phyloP scores from a whole-genome alignment of 2,797 vertebrate species.

The Gastrophryne carolinensis region DNA sequence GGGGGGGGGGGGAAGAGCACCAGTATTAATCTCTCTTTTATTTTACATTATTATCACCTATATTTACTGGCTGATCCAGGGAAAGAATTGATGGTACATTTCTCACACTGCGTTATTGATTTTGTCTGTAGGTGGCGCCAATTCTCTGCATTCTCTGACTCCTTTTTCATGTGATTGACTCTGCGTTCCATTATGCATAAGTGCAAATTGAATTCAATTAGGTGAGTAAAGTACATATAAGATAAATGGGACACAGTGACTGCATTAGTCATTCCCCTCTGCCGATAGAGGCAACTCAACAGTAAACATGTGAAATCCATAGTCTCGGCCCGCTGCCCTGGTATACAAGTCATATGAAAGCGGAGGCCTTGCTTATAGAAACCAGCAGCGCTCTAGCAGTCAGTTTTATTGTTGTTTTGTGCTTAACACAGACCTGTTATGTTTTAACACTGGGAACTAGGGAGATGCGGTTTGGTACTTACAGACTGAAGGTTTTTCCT shows the following conservation, averaged over 20 bases:
- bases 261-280: neutral
- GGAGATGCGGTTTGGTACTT: too few species aligned
- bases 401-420: too few species aligned
- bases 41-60: too few species aligned
- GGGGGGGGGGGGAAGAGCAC: too few species aligned
- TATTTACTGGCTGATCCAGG: too few species aligned
- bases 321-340: neutral
- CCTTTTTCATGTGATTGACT: conserved; percentile 33
- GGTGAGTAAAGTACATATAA: conserved; percentile 44
- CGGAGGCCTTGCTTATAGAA: neutral
- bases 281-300: neutral
- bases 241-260: conserved; percentile 4
- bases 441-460: too few species aligned
- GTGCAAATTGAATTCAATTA: conserved; percentile 48
- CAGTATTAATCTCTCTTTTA: too few species aligned
- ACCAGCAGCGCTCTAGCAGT: too few species aligned
- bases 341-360: neutral
- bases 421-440: too few species aligned
- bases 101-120: conserved; percentile 11
- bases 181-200: conserved; percentile 27
- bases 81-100: neutral
- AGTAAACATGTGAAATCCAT: neutral
- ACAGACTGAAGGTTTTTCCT: too few species aligned
- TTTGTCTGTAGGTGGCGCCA: conserved; percentile 47
- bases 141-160: conserved; percentile 20